Conservation (phyloP, 2,113 vertebrate genomes). For the Donacobius atricapilla region DNA sequence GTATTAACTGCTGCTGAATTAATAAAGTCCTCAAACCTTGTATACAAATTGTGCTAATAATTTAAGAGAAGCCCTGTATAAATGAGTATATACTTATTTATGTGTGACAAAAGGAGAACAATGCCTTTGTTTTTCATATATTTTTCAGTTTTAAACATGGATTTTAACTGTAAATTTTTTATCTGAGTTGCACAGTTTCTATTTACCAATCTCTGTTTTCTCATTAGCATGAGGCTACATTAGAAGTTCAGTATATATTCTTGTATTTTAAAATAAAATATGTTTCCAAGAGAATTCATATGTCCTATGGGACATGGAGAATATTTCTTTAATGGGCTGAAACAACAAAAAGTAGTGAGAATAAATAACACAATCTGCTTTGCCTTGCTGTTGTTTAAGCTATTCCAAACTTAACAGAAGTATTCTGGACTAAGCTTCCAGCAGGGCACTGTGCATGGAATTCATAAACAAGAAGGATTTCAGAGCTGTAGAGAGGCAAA, state of each 20-base stretch:
- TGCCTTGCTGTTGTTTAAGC: not conserved
- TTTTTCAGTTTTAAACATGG: not conserved
- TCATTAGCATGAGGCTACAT: not conserved
- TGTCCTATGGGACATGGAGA: not conserved
- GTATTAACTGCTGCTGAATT: not conserved
- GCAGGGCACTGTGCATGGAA: not conserved
- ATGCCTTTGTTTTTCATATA: not conserved
- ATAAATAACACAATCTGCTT: constrained; percentile 14
- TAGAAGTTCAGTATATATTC: not conserved
- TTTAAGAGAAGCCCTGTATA: not conserved
- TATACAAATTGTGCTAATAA: not conserved
- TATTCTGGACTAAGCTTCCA: not conserved
- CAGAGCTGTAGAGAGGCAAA: not conserved
- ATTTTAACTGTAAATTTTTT: not conserved
- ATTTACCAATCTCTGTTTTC: not conserved
- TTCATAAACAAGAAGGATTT: not conserved
- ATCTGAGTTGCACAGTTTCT: not conserved
- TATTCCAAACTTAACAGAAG: not conserved
- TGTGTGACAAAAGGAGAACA: not conserved
- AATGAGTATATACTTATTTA: not conserved
- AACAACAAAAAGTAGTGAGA: not conserved
- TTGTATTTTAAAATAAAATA: not conserved
- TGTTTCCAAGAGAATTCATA: not conserved
- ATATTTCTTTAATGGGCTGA: not conserved
- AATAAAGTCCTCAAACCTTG: not conserved